Evolutionary conservation across 1,140 invertebrate species (phyloP), one percentile per base, ranked within the genome.

Genomic region (Drosophila albomicans): DNA sequence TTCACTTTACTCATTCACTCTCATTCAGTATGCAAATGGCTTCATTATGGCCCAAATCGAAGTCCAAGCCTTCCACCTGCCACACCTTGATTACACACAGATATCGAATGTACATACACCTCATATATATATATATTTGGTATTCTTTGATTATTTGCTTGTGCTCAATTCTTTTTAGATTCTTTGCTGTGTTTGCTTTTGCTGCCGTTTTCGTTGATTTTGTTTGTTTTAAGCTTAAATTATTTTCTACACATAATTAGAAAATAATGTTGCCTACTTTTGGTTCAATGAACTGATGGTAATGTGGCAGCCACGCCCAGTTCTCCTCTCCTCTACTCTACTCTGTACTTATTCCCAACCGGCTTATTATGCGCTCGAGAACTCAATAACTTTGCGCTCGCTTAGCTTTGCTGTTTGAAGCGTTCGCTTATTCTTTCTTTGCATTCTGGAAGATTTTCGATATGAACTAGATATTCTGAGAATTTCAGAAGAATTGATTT

Each of bases 181-280:
- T 52, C 35, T 59, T 25, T 38, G 28, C 30, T 56, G 35, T 25
- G 30, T 75, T 61, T 51, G 15, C 61, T 61, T 63, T 58, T 49
- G n/a, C 51, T 67, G 58, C 6, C 43, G 11, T 70, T 25, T 25
- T 65, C 30, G 38, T 69, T 67, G 58, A 54, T 66, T 75, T 70
- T 80, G 70, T 78, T 78, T 78, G 75, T 68, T 78, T 78, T 78
- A 78, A 78, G 75, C 75, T 68, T 51, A 74, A 74, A 74, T 74
- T 67, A 64, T 74, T 77, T 77, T 77, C 70, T 63, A 72, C 61
- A 71, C 63, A 77, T 81, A 62, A 70, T 78, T 74, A 81, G 79
- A 89, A 80, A 82, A 81, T 77, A 90, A 79, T 75, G 54, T 81
- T 90, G 86, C 86, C 86, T 90, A 90, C 79, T 90, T 90, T 80